Evolutionary conservation across 2,888 invertebrate species (phyloP), one percentile per base, ranked within the genome.

Genomic region (Dryocosmus kuriphilus): DNA sequence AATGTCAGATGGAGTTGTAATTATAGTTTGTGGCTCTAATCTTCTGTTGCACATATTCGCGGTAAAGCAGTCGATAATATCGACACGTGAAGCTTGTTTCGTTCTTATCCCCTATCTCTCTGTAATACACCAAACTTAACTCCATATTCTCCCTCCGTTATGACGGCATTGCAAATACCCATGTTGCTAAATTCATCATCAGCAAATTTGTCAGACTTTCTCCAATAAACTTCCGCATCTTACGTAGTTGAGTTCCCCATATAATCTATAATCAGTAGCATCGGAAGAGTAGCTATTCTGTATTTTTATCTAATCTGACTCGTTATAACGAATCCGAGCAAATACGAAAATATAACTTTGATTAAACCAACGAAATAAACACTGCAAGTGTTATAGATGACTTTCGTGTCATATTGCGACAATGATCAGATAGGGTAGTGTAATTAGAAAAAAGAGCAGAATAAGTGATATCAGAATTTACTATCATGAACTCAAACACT

Each of bases 51-150:
- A 6, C 41, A 46, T 46, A 67, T 67, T 41, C 27, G 38, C 41
- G 38, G 19, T 67, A 24, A 22, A 67, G 27, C 24, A 46, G 71
- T 35, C 38, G 16, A 46, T 32, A 75, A 74, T 76, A 61, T 74
- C 30, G 24, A 75, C 76, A 57, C 22, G 63, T 65, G 41, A 4
- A 35, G 9, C 19, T 19, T 46, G 1, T 19, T 5, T n/a, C n/a
- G n/a, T 19, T 46, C 46, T 14, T 46, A 19, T 38, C 9, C 7
- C 5, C 9, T 38, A 38, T 38, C 38, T 38, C 9, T 38, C 38
- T n/a, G n/a, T 41, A 41, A 41, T 41, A 3, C 41, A 41, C 41
- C 41, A 41, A 41, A 41, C 6, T 11, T 0, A 41, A 11, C 38
- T 19, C 11, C 14, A 6, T 14, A 46, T 6, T 19, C 14, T 11